Conservation (phyloP, 1,140 invertebrate species). For the Panagrolaimus sp. region DNA sequence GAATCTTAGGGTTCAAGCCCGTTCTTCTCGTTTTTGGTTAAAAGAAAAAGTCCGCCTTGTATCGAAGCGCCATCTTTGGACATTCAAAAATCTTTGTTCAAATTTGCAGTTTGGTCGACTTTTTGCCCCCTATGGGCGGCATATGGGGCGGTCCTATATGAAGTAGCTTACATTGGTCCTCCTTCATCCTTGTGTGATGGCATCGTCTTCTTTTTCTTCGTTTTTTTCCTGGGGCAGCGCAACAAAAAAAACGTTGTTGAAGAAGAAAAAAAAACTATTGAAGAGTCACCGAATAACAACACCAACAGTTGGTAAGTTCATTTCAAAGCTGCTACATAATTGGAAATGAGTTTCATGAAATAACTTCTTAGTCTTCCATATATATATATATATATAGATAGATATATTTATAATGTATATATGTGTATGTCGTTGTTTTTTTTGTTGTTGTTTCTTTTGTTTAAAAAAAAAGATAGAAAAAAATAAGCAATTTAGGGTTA, state of each 20-base stretch:
- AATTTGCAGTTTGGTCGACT: conserved; percentile 11
- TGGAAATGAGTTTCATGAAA: conserved; percentile 13
- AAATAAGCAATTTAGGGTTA: no score
- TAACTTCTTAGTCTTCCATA: no score
- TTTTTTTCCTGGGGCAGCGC: not conserved
- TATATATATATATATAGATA: no score
- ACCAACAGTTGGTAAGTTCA: conserved; percentile 14
- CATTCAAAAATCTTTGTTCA: conserved; percentile 17
- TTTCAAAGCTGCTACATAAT: conserved; percentile 6
- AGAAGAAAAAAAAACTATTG: no score
- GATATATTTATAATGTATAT: no score
- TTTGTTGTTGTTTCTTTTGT: no score
- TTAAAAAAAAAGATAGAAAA: no score
- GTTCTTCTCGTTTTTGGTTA: no score
- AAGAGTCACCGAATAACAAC: not conserved
- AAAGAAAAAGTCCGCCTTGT: not conserved
- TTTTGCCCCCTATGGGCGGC: conserved; percentile 1
- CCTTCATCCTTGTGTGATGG: conserved; percentile 1
- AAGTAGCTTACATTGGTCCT: conserved; percentile 2
- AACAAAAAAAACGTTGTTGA: not conserved
- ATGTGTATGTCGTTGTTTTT: no score
- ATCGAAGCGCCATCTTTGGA: conserved; percentile 11
- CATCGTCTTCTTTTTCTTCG: conserved; percentile 2
- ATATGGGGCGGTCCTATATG: conserved; percentile 9
- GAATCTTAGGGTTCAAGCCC: no score